A percentile compares a stretch with the other conserved stretches of the same genome.
Evolutionary conservation across 1,140 invertebrate species (phyloP).

Genomic region (Magallana angulata): DNA sequence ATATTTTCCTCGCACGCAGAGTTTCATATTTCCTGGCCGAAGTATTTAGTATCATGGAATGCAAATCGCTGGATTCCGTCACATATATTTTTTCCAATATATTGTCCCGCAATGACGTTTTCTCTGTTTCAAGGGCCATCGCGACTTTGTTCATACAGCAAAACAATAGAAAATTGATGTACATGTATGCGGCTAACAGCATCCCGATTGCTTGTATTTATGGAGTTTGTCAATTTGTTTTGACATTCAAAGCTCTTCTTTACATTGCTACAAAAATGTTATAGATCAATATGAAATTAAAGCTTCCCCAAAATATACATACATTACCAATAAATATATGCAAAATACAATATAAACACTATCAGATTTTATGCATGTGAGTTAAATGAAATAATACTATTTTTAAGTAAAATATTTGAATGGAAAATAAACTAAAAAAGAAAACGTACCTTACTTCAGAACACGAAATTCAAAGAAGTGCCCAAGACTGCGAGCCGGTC

Average conservation of each 20-base stretch:
- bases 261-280: no score
- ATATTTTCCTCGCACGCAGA: neutral
- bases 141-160: neutral
- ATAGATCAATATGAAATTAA: no score
- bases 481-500: neutral
- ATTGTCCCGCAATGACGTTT: neutral
- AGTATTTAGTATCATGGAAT: constrained; percentile 6
- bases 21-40: neutral
- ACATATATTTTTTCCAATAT: neutral
- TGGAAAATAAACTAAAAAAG: neutral
- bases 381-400: no score
- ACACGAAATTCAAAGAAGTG: neutral
- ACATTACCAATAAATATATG: no score
- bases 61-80: neutral
- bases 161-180: neutral
- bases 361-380: no score
- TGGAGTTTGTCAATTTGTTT: no score
- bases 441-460: neutral
- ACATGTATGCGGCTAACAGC: neutral
- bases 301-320: no score
- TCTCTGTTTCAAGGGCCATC: neutral
- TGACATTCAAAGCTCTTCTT: no score
- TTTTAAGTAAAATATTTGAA: neutral
- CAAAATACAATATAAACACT: no score
- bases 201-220: neutral